Conservation (phyloP, 2,113 vertebrate genomes). For the Burhinus oedicnemus region DNA sequence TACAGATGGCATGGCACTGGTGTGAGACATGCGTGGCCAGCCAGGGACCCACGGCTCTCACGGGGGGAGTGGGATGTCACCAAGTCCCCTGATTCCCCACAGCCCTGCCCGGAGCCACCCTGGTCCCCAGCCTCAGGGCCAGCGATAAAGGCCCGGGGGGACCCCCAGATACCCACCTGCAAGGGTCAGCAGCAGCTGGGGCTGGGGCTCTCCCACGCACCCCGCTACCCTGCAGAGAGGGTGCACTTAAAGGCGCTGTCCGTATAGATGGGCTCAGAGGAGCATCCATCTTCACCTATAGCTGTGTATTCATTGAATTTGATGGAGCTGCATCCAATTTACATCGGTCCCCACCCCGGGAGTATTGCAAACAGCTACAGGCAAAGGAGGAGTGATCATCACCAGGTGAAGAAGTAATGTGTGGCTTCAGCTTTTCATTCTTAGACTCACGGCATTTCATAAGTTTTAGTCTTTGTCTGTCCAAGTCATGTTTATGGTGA, state of each 20-base stretch:
- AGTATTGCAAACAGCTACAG: background rate
- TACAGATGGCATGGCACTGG: slow-evolving; percentile 77
- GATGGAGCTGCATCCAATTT: background rate
- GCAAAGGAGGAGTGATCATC: background rate
- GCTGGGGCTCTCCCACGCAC: rapidly evolving
- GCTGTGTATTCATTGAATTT: background rate
- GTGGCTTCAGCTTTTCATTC: background rate
- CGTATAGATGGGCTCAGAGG: background rate
- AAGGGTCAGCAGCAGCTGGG: background rate
- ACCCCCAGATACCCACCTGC: no score
- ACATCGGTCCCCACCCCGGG: background rate
- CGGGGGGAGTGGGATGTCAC: background rate
- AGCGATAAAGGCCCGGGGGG: background rate
- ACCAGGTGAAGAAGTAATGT: background rate
- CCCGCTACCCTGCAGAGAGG: background rate
- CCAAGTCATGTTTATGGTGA: background rate
- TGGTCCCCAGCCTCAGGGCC: background rate
- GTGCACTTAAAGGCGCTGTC: background rate
- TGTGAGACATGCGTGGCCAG: slow-evolving; percentile 16
- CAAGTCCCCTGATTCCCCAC: rapidly evolving
- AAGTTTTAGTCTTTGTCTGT: background rate
- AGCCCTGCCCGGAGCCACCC: background rate
- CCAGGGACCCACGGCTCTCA: rapidly evolving
- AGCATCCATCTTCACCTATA: rapidly evolving
- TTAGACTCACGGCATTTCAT: background rate